phyloP scores from a whole-genome alignment of 2,888 invertebrate genomes.

The Polymixis lichenea region DNA sequence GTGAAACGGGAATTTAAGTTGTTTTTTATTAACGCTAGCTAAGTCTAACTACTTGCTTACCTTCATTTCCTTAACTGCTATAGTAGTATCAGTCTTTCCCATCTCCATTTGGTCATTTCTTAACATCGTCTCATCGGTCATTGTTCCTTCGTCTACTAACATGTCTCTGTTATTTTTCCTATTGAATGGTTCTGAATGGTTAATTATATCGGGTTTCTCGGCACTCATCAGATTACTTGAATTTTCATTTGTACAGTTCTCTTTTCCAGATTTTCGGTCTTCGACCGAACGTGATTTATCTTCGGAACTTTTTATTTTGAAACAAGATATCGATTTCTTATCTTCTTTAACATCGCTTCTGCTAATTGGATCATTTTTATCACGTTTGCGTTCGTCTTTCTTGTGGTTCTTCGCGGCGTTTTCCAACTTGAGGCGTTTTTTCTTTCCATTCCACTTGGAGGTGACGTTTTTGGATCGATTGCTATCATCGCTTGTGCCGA shows the following conservation, averaged over 20 bases:
- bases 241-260: constrained; percentile 87
- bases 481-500: constrained; percentile 86
- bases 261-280: constrained; percentile 82
- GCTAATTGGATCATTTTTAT: constrained; percentile 82
- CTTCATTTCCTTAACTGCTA: constrained; percentile 80
- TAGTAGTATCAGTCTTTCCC: constrained; percentile 83
- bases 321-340: constrained; percentile 87
- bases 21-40: not conserved
- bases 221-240: constrained; percentile 82
- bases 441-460: constrained; percentile 87
- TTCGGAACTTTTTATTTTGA: constrained; percentile 87
- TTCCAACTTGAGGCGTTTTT: constrained; percentile 85
- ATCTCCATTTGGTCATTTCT: constrained; percentile 79
- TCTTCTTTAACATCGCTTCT: constrained; percentile 83
- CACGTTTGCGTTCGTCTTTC: constrained; percentile 75
- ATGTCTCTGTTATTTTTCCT: constrained; percentile 81
- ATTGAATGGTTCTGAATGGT: constrained; percentile 71
- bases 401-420: constrained; percentile 71
- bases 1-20: not conserved
- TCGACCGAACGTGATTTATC: constrained; percentile 84
- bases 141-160: constrained; percentile 81
- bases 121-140: constrained; percentile 77
- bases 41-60: constrained; percentile 71
- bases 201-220: constrained; percentile 84
- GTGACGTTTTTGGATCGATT: constrained; percentile 81